Conservation (phyloP, 2,113 vertebrate genomes). For the Ammodytes dubius region DNA sequence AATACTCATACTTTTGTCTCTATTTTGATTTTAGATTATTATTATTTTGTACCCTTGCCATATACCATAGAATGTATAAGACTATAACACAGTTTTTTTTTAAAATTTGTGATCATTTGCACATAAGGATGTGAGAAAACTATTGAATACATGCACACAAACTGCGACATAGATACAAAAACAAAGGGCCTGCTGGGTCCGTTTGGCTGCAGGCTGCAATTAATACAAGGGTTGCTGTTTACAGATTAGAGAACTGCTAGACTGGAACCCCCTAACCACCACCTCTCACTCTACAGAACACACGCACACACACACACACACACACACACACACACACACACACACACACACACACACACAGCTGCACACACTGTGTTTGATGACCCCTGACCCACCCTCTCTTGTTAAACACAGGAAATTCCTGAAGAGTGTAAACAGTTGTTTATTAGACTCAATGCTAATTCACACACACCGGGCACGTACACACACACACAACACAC, state of each 20-base stretch:
- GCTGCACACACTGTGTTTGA: conserved; percentile 21
- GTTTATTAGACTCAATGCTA: conserved; percentile 86
- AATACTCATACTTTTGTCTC: too few relatives aligned
- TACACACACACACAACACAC: neutral
- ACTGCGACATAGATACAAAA: neutral
- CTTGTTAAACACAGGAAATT: conserved; percentile 94
- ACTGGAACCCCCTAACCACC: conserved; percentile 18
- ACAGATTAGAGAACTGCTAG: conserved; percentile 10
- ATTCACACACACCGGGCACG: conserved; percentile 10
- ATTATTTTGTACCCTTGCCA: too few relatives aligned
- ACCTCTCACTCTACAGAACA: neutral
- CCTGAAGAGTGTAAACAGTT: conserved; percentile 86
- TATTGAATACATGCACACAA: neutral
- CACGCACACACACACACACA: neutral
- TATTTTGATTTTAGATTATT: too few relatives aligned
- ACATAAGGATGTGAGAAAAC: neutral
- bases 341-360: conserved; percentile 21
- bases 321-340: conserved; percentile 17
- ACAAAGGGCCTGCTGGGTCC: neutral
- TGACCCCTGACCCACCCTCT: conserved; percentile 80
- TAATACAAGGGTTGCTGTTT: conserved; percentile 18
- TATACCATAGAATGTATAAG: too few relatives aligned
- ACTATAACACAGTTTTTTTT: neutral
- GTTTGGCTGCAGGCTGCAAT: neutral
- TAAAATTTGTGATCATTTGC: neutral